Conservation (phyloP, 2,888 invertebrate genomes). For the Leptopilina myrica region DNA sequence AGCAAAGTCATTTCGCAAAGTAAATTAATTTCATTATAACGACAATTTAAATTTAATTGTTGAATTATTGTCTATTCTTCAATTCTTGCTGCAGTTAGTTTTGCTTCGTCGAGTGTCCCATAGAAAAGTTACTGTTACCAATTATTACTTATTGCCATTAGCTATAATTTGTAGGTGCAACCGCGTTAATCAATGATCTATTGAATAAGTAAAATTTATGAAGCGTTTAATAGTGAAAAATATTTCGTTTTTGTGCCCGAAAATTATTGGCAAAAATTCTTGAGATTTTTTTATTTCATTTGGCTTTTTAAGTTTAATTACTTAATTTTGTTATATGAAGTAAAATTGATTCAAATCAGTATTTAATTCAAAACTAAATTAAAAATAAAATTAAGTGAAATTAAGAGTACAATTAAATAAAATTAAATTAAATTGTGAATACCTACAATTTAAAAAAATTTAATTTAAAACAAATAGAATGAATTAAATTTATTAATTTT, state of each 20-base stretch:
- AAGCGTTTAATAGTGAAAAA: neutral
- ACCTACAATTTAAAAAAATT: too few relatives aligned
- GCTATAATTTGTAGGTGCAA: constrained; percentile 1
- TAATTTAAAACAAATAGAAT: too few relatives aligned
- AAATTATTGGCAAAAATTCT: neutral
- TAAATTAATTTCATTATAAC: neutral
- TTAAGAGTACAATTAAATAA: too few relatives aligned
- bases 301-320: too few relatives aligned
- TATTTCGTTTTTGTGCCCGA: neutral
- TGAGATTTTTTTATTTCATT: neutral
- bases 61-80: neutral
- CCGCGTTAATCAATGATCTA: constrained; percentile 12
- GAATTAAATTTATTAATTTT: too few relatives aligned
- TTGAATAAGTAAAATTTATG: constrained; percentile 12
- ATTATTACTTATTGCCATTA: constrained; percentile 8
- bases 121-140: constrained; percentile 6
- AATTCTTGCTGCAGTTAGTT: neutral
- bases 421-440: too few relatives aligned
- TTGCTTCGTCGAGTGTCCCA: constrained; percentile 1
- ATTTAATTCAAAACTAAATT: too few relatives aligned
- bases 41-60: neutral
- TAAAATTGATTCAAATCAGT: too few relatives aligned
- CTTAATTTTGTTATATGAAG: too few relatives aligned
- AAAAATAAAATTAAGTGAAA: too few relatives aligned
- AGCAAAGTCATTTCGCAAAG: neutral